Evolutionary conservation across 1,140 invertebrate species (phyloP), one percentile per base, ranked within the genome.

Genomic region (Drosophila prosaltans): DNA sequence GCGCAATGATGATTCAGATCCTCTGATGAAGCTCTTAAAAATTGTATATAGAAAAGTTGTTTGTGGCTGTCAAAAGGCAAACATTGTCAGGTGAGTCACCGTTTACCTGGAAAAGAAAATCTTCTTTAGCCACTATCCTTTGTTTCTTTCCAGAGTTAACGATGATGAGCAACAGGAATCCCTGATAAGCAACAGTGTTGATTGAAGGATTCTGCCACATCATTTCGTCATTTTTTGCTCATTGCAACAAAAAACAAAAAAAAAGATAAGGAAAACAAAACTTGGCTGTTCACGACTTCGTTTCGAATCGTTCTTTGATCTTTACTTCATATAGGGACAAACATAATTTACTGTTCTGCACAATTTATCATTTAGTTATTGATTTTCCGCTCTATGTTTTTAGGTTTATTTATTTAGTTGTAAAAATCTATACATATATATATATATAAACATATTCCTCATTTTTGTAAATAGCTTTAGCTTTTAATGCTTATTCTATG

Each of bases 1-100:
- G 40, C 95, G 97, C 92, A 97, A 96, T 84, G 96, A 98, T 84
- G 96, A 96, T 90, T 96, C 96, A 94, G 97, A 98, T 93, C 97
- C 97, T 59, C 94, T 97, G 6, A 92, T 95, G 90, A 93, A 95
- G 77, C 85, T 95, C 8, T 91, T 96, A 45, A 95, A 95, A 91
- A 94, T 94, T 79, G 72, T 94, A 62, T 93, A 95, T 76, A 92
- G 93, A 72, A 93, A 92, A 89, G 74, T 51, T 10, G 45, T 94
- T 39, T 95, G 93, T 92, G 90, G 93, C 57, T 94, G 93, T 76
- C 92, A 92, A 51, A 93, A 91, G 83, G 92, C 92, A 59, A 93
- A 92, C 89, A 93, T 93, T 61, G 92, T 94, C 61, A 94, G 94
- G 94, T 94, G 85, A 69, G 78, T 78, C 2, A 3, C 3, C 30